Conservation (phyloP, 2,113 vertebrate species). For the Sapayoa aenigma region DNA sequence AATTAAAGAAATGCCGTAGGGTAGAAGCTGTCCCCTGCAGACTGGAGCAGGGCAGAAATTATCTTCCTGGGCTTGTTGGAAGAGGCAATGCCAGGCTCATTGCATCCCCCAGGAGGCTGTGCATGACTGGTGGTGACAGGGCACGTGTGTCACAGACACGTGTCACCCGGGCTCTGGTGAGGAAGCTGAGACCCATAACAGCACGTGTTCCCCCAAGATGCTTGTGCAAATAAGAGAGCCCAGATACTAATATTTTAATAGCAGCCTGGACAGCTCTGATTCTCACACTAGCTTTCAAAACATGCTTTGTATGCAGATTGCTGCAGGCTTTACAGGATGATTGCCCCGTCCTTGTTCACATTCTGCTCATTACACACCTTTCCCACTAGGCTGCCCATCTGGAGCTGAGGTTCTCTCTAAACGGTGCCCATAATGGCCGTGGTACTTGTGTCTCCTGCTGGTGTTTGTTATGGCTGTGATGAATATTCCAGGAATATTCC, state of each 20-base stretch:
- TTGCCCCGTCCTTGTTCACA: background rate
- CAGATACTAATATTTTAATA: background rate
- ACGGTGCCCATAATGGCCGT: background rate
- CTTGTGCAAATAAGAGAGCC: background rate
- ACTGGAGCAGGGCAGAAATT: background rate
- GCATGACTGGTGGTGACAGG: background rate
- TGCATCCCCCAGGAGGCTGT: accelerated
- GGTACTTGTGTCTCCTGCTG: background rate
- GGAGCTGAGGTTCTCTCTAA: background rate
- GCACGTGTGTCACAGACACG: background rate
- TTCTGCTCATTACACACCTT: background rate
- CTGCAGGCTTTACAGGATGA: background rate
- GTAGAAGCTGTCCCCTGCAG: background rate
- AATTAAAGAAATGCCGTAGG: background rate
- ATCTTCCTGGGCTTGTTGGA: background rate
- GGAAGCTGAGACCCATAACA: accelerated
- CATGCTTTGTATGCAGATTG: background rate
- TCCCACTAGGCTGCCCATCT: background rate
- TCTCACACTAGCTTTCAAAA: background rate
- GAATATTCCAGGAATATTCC: no score
- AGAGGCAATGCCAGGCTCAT: background rate
- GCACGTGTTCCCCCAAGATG: background rate
- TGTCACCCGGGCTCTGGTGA: background rate
- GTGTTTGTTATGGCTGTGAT: background rate
- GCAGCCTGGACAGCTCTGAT: background rate